Conservation (phyloP, 2,797 vertebrate genomes). For the Halcyon smyrnensis region DNA sequence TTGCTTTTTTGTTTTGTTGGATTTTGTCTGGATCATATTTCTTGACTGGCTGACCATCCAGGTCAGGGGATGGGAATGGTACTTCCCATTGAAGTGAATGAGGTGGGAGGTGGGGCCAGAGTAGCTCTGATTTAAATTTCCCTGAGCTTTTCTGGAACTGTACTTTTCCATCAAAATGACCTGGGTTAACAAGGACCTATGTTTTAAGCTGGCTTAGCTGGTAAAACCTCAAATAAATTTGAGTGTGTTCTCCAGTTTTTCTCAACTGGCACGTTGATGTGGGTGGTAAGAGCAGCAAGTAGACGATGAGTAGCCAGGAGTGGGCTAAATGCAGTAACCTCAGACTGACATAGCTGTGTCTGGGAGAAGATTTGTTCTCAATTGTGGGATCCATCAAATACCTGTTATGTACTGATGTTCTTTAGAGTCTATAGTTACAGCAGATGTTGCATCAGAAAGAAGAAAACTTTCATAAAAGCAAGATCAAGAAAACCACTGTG, state of each 20-base stretch:
- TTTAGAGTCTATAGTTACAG: neutral
- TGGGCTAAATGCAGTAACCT: neutral
- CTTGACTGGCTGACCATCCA: neutral
- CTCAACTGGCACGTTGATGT: neutral
- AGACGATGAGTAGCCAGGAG: neutral
- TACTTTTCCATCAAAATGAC: neutral
- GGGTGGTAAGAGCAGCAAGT: neutral
- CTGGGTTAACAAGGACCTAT: neutral
- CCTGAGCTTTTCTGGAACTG: neutral
- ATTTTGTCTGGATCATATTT: neutral
- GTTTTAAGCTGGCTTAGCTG: neutral
- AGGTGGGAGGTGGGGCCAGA: neutral
- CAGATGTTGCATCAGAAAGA: conserved; percentile 4
- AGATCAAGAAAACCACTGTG: neutral
- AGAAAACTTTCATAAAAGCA: neutral
- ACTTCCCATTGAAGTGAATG: neutral
- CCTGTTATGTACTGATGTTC: neutral
- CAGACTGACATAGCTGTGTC: neutral
- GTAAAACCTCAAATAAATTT: neutral
- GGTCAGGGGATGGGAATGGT: neutral
- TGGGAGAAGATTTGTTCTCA: neutral
- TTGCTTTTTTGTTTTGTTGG: neutral
- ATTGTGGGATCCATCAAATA: neutral
- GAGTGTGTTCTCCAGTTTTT: neutral
- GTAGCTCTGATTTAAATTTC: neutral